These are phyloP conservation scores for Egretta garzetta DNA, from an alignment of 2,113 vertebrate species.

Conservation along the genomic window DNA sequence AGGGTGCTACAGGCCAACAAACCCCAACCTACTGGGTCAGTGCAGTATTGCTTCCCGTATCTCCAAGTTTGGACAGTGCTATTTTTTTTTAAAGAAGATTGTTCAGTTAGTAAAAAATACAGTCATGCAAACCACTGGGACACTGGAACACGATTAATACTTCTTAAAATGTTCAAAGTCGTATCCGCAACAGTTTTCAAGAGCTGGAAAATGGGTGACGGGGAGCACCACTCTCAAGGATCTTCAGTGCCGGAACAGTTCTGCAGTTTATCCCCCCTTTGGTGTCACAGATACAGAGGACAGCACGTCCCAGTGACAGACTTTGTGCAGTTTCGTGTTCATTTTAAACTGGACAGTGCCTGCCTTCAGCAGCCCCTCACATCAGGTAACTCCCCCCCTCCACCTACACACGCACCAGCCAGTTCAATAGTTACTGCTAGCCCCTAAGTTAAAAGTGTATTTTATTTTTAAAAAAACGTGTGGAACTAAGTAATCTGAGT, in stretches of 20 bases:
- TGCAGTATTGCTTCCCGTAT: accelerated
- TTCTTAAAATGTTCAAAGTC: background rate
- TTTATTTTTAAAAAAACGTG: background rate
- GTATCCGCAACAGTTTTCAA: background rate
- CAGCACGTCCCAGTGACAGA: background rate
- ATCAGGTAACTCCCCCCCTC: background rate
- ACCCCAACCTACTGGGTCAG: background rate
- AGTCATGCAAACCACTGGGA: background rate
- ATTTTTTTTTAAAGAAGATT: no score
- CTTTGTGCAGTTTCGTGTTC: background rate
- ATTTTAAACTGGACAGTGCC: accelerated
- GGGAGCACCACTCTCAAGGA: background rate
- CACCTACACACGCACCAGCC: no score
- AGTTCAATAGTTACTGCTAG: background rate
- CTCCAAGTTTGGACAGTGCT: accelerated
- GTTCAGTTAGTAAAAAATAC: background rate
- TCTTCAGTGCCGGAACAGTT: background rate
- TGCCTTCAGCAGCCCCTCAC: background rate
- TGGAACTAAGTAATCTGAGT: background rate
- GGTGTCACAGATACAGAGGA: no score
- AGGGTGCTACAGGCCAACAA: background rate
- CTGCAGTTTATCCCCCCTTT: background rate
- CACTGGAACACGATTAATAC: accelerated
- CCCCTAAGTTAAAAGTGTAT: background rate
- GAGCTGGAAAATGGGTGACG: background rate